These are phyloP conservation scores for Colletes latitarsis DNA, from an alignment of 1,140 invertebrate genomes.

Conservation along the genomic window DNA sequence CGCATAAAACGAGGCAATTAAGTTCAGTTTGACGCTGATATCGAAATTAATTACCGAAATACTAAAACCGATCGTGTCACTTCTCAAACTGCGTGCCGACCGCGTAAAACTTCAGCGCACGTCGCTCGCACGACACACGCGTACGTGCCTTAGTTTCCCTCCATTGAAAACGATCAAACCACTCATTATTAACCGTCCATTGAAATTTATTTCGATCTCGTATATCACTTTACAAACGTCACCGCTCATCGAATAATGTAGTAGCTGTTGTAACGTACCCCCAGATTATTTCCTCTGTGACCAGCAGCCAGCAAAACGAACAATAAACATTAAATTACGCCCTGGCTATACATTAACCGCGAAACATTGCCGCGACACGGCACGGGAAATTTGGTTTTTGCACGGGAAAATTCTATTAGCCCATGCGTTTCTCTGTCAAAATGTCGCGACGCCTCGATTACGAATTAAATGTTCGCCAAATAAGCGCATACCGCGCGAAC, in stretches of 20 bases:
- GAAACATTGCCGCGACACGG: slow-evolving; percentile 1
- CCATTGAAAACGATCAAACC: neutral
- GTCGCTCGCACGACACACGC: no score
- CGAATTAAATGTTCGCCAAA: slow-evolving; percentile 54
- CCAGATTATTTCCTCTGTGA: slow-evolving; percentile 6
- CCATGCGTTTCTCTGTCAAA: slow-evolving; percentile 46
- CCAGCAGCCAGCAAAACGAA: neutral
- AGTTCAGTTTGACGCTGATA: no score
- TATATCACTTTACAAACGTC: neutral
- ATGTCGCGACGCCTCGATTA: slow-evolving; percentile 46
- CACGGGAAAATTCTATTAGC: slow-evolving; percentile 33
- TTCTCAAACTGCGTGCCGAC: no score
- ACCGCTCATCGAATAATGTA: neutral
- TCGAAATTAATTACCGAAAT: no score
- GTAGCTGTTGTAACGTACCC: neutral
- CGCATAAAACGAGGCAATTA: no score
- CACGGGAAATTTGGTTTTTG: slow-evolving; percentile 3
- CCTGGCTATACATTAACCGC: slow-evolving; percentile 21
- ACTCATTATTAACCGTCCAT: neutral
- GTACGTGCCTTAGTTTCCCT: neutral
- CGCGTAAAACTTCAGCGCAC: no score
- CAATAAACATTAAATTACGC: slow-evolving; percentile 32
- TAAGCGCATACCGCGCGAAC: slow-evolving; percentile 1
- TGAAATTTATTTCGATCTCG: neutral
- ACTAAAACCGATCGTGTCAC: neutral